Evolutionary conservation across 2,113 vertebrate species (phyloP).

Genomic region (Bubo blakistoni): DNA sequence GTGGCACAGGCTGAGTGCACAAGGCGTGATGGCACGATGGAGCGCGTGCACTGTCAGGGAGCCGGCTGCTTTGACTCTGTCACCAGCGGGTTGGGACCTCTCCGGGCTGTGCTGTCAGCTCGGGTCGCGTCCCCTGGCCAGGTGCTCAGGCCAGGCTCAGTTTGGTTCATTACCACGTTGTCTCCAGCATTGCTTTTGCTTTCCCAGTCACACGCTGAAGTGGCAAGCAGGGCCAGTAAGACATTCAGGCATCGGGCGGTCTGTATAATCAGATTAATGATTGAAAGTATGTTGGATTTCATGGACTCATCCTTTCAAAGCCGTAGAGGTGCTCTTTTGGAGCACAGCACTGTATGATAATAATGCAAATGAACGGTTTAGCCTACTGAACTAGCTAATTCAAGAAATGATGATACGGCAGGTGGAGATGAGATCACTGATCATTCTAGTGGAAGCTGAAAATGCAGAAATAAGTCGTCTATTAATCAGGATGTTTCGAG

Average conservation of each 20-base stretch:
- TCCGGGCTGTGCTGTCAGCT: rapidly evolving
- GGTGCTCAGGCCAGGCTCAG: not conserved
- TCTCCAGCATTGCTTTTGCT: not conserved
- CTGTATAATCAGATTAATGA: not conserved
- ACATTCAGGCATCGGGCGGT: rapidly evolving
- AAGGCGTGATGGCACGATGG: rapidly evolving
- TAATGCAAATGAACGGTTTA: not conserved
- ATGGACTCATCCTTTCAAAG: not conserved
- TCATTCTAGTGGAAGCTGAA: not conserved
- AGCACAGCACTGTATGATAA: not conserved
- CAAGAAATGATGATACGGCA: no score
- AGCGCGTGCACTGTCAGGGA: not conserved
- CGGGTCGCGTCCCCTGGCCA: not conserved
- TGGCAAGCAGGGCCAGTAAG: rapidly evolving
- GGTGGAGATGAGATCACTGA: not conserved
- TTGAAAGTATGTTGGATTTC: not conserved
- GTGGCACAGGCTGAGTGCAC: no score
- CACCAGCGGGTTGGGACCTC: not conserved
- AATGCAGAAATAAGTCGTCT: not conserved
- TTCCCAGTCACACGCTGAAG: not conserved
- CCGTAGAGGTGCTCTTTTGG: not conserved
- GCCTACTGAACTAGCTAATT: not conserved
- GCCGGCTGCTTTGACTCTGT: not conserved
- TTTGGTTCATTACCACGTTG: rapidly evolving
- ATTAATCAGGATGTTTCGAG: not conserved